Evolutionary conservation across 2,888 invertebrate species (phyloP).

Genomic region (Balanococcus diminutus): DNA sequence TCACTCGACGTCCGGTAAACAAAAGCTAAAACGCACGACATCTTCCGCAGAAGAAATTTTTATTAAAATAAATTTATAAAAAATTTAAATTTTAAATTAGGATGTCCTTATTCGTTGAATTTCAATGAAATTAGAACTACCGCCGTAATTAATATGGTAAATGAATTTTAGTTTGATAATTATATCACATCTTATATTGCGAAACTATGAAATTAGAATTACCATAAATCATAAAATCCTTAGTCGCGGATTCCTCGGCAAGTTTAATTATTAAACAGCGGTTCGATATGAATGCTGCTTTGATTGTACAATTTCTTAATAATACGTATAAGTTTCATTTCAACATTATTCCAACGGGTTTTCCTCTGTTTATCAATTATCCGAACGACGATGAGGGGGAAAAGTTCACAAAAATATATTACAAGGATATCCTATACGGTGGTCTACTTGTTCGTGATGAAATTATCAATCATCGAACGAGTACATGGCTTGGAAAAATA

Average conservation of each 20-base stretch:
- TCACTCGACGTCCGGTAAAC: neutral
- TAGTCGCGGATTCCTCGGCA: neutral
- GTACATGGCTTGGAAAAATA: neutral
- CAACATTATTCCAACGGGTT: too few species aligned
- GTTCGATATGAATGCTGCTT: neutral
- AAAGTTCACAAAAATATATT: too few species aligned
- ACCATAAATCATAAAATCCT: neutral
- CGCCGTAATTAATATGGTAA: conserved; percentile 33
- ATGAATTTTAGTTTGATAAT: conserved; percentile 35
- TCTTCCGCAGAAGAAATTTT: neutral
- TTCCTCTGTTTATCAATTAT: too few species aligned
- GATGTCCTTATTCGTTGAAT: conserved; percentile 17
- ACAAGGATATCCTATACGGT: neutral
- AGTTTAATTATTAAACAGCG: conserved; percentile 4
- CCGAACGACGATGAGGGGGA: too few species aligned
- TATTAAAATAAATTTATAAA: conserved; percentile 29
- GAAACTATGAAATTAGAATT: conserved; percentile 23
- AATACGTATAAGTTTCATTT: neutral
- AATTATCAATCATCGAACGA: neutral
- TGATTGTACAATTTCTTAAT: neutral
- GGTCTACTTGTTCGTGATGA: neutral
- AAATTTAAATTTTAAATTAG: conserved; percentile 31
- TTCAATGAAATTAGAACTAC: conserved; percentile 9
- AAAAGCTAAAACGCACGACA: neutral
- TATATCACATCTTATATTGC: conserved; percentile 20